Evolutionary conservation across 2,797 vertebrate genomes (phyloP), one percentile per base, ranked within the genome.

Genomic region (Champsocephalus esox): DNA sequence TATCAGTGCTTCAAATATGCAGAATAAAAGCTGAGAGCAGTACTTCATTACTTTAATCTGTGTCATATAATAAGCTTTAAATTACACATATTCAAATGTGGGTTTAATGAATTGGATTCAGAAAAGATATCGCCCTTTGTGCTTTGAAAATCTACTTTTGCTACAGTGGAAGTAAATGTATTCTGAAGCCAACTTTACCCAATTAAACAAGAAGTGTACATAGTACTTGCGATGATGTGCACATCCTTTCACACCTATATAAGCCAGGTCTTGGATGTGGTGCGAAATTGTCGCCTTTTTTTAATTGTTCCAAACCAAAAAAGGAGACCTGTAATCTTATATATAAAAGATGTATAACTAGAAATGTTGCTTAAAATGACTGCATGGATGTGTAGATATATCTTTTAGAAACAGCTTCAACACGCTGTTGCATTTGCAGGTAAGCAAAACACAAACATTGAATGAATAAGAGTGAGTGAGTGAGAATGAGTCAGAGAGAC

Each of bases 71-170:
- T 74, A 46, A 63, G 1, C 1, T 64, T 65, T 72, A 66, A 51
- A 21, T 66, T 51, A 48, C 38, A 49, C 45, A 66, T 17, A 65
- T n/a, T 62, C 16, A 13, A 46, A 32, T 66, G 28, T 41, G 60
- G 46, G 24, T n/a, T 58, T 49, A 46, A 76, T 69, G 32, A 66
- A 41, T 44, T 61, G 21, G 4, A 61, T 17, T 52, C 38, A 21
- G 16, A 50, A 12, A 70, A 41, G 61, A 70, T 73, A 55, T 62
- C 10, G 45, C 66, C 16, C 51, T 60, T 68, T 44, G 24, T 72
- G 8, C 11, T 66, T 28, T 57, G 59, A 60, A 71, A 54, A 64
- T 51, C 58, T 19, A 49, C 32, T 13, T 62, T 57, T 38, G 59
- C 24, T 61, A 44, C 17, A 51, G 28, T 1, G 7, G 49, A 69